phyloP scores from a whole-genome alignment of 2,888 invertebrate genomes.

The Xylocampa areola region DNA sequence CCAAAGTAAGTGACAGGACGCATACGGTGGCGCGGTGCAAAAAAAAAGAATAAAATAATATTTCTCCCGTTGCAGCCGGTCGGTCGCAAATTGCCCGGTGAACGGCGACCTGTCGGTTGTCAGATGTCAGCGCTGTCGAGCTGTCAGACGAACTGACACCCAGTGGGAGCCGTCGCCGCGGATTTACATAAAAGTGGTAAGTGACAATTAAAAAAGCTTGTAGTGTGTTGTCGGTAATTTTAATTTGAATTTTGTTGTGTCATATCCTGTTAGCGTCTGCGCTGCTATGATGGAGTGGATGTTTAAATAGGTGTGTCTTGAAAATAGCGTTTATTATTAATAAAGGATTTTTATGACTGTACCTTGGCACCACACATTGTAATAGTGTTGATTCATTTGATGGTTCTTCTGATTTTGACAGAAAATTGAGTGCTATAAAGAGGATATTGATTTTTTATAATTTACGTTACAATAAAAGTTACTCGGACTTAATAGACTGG shows the following conservation, averaged over 20 bases:
- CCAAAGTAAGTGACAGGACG: conserved; percentile 50
- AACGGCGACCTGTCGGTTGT: conserved; percentile 80
- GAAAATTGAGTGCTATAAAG: too few relatives aligned
- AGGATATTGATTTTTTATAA: too few relatives aligned
- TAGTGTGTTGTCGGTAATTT: conserved; percentile 65
- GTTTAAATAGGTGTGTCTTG: too few relatives aligned
- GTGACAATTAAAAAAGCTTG: conserved; percentile 80
- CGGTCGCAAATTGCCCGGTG: conserved; percentile 82
- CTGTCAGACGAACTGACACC: conserved; percentile 73
- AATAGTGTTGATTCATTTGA: too few relatives aligned
- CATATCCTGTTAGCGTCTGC: conserved; percentile 52
- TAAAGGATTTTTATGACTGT: too few relatives aligned
- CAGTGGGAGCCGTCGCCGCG: conserved; percentile 74
- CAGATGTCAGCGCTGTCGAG: conserved; percentile 78
- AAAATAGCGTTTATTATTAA: too few relatives aligned
- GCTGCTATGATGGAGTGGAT: conserved; percentile 28
- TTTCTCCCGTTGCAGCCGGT: conserved; percentile 69
- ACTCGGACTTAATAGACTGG: too few relatives aligned
- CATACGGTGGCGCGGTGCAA: conserved; percentile 52
- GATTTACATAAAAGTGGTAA: conserved; percentile 85
- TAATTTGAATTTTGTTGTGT: conserved; percentile 59
- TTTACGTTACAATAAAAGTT: too few relatives aligned
- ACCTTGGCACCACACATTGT: too few relatives aligned
- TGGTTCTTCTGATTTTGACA: too few relatives aligned
- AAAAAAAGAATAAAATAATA: conserved; percentile 71